phyloP scores from a whole-genome alignment of 2,797 vertebrate species.

The Eleutherodactylus coqui region DNA sequence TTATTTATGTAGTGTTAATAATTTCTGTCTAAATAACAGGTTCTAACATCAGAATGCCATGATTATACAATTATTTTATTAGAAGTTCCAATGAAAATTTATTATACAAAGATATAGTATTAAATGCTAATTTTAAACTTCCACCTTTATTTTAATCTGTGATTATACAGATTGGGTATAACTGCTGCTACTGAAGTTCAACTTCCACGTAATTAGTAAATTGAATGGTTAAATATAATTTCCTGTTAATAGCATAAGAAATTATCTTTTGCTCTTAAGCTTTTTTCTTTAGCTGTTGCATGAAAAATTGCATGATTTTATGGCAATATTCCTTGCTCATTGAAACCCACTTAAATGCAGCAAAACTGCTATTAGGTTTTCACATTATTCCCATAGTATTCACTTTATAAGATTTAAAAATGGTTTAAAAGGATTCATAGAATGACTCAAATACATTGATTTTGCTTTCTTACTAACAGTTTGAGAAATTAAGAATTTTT shows the following conservation, averaged over 20 bases:
- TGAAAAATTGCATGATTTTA: slow-evolving; percentile 21
- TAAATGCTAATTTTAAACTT: neutral
- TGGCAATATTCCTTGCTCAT: slow-evolving; percentile 26
- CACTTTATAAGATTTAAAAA: neutral
- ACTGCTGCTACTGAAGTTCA: neutral
- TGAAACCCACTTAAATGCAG: slow-evolving; percentile 4
- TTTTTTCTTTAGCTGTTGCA: slow-evolving; percentile 21
- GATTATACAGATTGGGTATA: neutral
- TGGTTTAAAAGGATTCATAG: neutral
- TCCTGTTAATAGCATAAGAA: neutral
- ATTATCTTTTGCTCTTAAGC: neutral
- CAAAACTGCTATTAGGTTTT: slow-evolving; percentile 16
- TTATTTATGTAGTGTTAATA: neutral
- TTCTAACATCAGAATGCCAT: neutral
- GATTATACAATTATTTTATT: neutral
- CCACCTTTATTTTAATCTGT: neutral
- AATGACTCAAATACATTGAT: neutral
- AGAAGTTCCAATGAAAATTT: neutral
- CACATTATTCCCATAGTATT: neutral
- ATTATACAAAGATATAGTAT: neutral
- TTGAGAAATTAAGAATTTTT: too few relatives aligned
- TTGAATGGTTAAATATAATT: slow-evolving; percentile 10
- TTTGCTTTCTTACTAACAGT: neutral
- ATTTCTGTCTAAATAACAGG: too few relatives aligned
- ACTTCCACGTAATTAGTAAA: neutral